Base-by-base conservation (phyloP, 1,140 invertebrate species). In the Geopemphigus sp. region DNA sequence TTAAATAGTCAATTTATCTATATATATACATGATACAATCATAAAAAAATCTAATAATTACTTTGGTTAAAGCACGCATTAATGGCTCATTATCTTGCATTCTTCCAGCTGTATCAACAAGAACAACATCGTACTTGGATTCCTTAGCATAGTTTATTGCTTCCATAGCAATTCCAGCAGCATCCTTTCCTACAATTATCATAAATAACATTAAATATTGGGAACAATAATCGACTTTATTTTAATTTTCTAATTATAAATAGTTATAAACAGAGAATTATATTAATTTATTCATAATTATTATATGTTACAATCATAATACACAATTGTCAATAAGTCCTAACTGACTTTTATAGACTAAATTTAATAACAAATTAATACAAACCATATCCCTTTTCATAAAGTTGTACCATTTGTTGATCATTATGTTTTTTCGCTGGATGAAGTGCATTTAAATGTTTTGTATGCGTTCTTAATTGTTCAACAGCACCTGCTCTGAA, bases 11-110 rank as follows among this genome's bases (percentile, higher is more conserved):
- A 39, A 39, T 39, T 8, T 39, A 39, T 39, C 3, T 39, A 3
- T 39, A 39, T 39, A 45, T 39, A n/a, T 64, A 39, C 4, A 64
- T 64, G n/a, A 14, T 45, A 64, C 8, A 4, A 39, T 4, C 3
- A 39, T 39, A 39, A 68, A 10, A 26, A 26, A 24, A n/a, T 29
- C 81, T 47, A 68, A 64, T 70, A 64, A 53, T 82, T 84, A 91
- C 90, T 87, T 99, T 99, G 5, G 97, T 92, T 17, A 99, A 87
- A 15, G 97, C 95, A 83, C 95, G 90, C 98, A 99, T 99, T 12
- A 99, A 87, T 0, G 98, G 98, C 86, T 99, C 98, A 86, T 99
- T 99, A 86, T 99, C 97, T 83, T 99, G 98, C 98, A 99, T 99
- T 82, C 98, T 89, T 11, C 98, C 98, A 45, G 98, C 97, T 1